Evolutionary conservation across 2,888 invertebrate species (phyloP), one percentile per base, ranked within the genome.

Genomic region (Tridacna crocea): DNA sequence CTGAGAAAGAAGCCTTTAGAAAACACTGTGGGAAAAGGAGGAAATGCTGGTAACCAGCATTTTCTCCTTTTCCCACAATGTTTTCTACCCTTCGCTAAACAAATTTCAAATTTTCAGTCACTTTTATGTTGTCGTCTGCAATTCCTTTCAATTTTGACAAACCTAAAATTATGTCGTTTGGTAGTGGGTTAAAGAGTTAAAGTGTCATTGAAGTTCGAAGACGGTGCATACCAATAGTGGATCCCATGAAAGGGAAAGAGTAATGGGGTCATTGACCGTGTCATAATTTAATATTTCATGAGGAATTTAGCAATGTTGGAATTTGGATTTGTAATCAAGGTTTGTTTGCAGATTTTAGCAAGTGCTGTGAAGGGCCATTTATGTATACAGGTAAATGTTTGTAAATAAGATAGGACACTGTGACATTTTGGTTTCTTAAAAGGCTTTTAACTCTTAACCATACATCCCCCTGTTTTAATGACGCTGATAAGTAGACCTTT

Each of bases 301-400:
- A 61, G 24, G 61, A 61, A 24, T 24, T 24, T 70, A 70, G 70
- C 17, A 24, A 22, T 70, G 15, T 15, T 24, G 70, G 70, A 70
- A 70, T 70, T 70, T 70, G 70, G 51, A 22, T 51, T 70, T 61
- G n/a, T 61, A 61, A 70, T 70, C 70, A 51, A n/a, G 51, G 48
- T 70, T 70, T 70, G 70, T 70, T 70, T 70, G 70, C 70, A 70
- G 70, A 22, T 70, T 70, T 70, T 70, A 51, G 51, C 70, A 51
- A 51, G 70, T 51, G 22, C 47, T 70, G 70, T 70, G 70, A 70
- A 70, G 51, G 70, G 70, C 22, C 51, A 48, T 51, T 63, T 51
- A 70, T 70, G 48, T 70, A 24, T 3, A 15, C 19, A 70, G 47
- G 47, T 46, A 70, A 70, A 70, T 51, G 70, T 70, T 70, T 70